Percentiles rank a stretch among this genome's conserved stretches.
These are phyloP conservation scores for Athalia circularis DNA, from an alignment of 2,888 invertebrate genomes.

Conservation along the genomic window DNA sequence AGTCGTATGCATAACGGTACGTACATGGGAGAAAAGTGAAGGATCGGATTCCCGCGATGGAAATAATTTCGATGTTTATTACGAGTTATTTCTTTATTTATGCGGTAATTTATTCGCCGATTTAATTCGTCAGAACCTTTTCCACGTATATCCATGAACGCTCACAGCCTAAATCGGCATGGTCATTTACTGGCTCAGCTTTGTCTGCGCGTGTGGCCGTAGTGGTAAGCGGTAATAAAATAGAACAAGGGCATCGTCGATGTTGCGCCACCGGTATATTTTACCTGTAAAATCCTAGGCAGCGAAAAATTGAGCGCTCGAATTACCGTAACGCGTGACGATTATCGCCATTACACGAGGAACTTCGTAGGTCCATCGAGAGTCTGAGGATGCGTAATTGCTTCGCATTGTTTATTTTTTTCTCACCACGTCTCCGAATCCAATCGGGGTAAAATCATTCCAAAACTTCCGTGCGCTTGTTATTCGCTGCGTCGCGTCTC, in stretches of 20 bases:
- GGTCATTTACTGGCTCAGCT: conserved; percentile 36
- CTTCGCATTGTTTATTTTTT: neutral
- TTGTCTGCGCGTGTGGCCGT: conserved; percentile 33
- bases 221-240: conserved; percentile 26
- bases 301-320: conserved; percentile 18
- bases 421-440: neutral
- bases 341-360: conserved; percentile 5
- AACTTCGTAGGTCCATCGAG: neutral
- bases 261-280: conserved; percentile 31
- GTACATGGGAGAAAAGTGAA: neutral
- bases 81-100: neutral
- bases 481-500: neutral
- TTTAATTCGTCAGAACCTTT: neutral
- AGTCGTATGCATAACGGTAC: neutral
- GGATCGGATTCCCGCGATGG: neutral
- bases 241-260: conserved; percentile 39
- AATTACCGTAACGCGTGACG: conserved; percentile 20
- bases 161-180: conserved; percentile 39
- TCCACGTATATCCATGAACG: neutral
- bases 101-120: neutral
- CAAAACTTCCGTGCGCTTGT: neutral
- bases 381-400: neutral
- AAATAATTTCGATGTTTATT: neutral
- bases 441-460: neutral
- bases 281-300: conserved; percentile 35